A percentile compares a stretch with the other conserved stretches of the same genome.
These are phyloP conservation scores for Lophotis ruficrista DNA, from an alignment of 2,113 vertebrate genomes.

Conservation along the genomic window DNA sequence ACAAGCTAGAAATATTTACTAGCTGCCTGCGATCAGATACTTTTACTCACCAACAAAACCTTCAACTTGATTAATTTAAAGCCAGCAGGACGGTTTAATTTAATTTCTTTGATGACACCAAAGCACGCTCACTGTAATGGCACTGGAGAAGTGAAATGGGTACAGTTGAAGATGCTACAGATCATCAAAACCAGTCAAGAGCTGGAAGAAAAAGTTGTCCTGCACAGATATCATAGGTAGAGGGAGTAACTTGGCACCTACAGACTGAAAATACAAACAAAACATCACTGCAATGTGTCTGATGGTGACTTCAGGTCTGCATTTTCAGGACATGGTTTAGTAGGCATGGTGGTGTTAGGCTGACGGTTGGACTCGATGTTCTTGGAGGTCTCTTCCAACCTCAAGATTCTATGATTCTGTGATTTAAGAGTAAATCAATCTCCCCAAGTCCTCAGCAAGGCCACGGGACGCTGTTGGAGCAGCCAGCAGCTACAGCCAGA, in stretches of 20 bases:
- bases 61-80: neutral
- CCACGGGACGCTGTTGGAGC: neutral
- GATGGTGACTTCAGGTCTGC: neutral
- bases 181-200: neutral
- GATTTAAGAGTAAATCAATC: neutral
- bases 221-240: neutral
- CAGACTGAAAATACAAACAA: neutral
- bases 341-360: too few relatives aligned
- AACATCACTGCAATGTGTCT: neutral
- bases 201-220: neutral
- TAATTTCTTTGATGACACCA: neutral
- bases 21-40: neutral
- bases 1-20: neutral
- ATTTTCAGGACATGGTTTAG: too few relatives aligned
- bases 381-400: too few relatives aligned
- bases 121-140: rapidly evolving
- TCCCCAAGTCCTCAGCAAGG: neutral
- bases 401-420: too few relatives aligned
- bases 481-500: neutral
- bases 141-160: neutral
- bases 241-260: neutral
- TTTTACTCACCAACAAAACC: neutral
- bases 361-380: too few relatives aligned
- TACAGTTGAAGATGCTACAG: neutral
- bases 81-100: neutral